Evolutionary conservation across 1,140 invertebrate genomes (phyloP).

Genomic region (Pseudomyrmex pallidus): DNA sequence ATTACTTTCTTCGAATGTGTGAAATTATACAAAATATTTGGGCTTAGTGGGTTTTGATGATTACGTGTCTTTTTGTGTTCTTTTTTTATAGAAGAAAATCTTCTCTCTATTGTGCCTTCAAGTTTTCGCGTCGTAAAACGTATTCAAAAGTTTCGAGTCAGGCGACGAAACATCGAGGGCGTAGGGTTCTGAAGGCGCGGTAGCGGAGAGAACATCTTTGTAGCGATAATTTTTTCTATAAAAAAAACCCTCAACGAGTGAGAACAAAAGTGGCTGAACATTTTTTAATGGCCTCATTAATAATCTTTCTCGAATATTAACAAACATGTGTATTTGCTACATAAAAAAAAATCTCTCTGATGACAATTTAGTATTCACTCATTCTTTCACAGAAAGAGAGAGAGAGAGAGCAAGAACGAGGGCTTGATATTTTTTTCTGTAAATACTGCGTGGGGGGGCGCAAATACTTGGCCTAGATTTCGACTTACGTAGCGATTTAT

Average conservation of each 20-base stretch:
- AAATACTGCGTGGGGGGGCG: neutral
- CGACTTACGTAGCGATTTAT: no score
- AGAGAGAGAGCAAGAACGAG: neutral
- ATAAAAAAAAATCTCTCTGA: neutral
- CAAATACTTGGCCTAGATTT: neutral
- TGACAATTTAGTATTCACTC: slow-evolving; percentile 11
- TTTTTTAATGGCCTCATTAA: slow-evolving; percentile 49
- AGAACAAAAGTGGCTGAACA: slow-evolving; percentile 3
- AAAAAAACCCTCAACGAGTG: slow-evolving; percentile 41
- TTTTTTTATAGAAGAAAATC: neutral
- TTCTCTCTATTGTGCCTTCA: slow-evolving; percentile 72
- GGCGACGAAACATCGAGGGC: slow-evolving; percentile 8
- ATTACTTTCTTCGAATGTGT: slow-evolving; percentile 7
- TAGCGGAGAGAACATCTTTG: neutral
- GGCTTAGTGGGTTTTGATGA: neutral
- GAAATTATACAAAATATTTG: neutral
- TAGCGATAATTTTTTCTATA: slow-evolving; percentile 49
- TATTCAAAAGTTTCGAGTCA: slow-evolving; percentile 28
- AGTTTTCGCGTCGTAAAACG: slow-evolving; percentile 49
- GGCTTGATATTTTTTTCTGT: neutral
- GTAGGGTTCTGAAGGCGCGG: slow-evolving; percentile 7
- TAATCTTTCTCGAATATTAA: neutral
- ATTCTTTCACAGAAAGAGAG: neutral
- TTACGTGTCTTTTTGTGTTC: neutral
- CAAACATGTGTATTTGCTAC: neutral